Conservation (phyloP, 2,888 invertebrate species). For the Caenorhabditis parvicauda region DNA sequence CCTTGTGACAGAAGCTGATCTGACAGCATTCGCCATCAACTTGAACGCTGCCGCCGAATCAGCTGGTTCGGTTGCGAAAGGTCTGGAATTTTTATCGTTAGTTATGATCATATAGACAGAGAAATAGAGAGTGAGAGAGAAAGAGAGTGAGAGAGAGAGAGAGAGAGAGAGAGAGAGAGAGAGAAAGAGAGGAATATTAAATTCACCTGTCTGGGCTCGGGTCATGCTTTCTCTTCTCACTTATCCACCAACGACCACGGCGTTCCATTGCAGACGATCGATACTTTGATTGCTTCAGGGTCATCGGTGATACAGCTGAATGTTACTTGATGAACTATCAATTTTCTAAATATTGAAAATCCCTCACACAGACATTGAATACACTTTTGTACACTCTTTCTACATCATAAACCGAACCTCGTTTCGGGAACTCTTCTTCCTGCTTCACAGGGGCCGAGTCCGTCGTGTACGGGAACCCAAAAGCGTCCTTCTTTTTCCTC, state of each 20-base stretch:
- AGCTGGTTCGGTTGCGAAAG: constrained; percentile 25
- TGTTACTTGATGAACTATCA: background rate
- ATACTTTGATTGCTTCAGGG: constrained; percentile 27
- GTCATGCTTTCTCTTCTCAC: constrained; percentile 46
- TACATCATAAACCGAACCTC: constrained; percentile 8
- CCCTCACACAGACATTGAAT: background rate
- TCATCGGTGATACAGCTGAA: constrained; percentile 31
- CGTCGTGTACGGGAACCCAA: too few species aligned
- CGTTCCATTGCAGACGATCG: constrained; percentile 47
- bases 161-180: too few species aligned
- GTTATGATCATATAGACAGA: too few species aligned
- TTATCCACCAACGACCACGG: constrained; percentile 53
- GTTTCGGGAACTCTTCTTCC: constrained; percentile 17
- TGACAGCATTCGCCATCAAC: constrained; percentile 42
- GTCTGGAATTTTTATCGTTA: constrained; percentile 9
- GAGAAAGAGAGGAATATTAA: background rate
- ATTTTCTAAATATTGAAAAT: background rate
- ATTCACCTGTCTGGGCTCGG: constrained; percentile 35
- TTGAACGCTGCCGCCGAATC: constrained; percentile 51
- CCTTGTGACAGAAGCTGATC: constrained; percentile 41
- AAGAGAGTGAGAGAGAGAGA: too few species aligned
- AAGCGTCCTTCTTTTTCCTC: constrained; percentile 25
- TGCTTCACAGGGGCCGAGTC: background rate
- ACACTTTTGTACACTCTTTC: too few species aligned
- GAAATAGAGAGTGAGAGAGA: too few species aligned